Evolutionary conservation across 2,888 invertebrate species (phyloP), one percentile per base, ranked within the genome.

Genomic region (Geophilus truncorum): DNA sequence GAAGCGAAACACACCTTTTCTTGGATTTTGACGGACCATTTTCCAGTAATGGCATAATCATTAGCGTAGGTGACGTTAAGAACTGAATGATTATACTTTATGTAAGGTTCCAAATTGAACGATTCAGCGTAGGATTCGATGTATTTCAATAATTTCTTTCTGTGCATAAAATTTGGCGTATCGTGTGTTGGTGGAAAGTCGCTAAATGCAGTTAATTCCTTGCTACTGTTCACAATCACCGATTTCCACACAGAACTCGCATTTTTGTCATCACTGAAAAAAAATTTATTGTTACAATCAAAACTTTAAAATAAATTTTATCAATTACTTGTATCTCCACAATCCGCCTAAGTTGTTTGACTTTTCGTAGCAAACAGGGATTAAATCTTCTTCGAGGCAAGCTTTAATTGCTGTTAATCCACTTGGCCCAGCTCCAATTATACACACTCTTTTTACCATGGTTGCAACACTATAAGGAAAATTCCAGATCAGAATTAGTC

Each of bases 121-220:
- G 84, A 83, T 0, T 84, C 83, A 0, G 86, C 86, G 82, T 87
- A 87, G 82, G 85, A 77, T 28, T 83, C 82, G 77, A 87, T 85
- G 83, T 88, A 88, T 80, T 85, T 83, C 23, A 86, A 80, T 23
- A 86, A 86, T 81, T 85, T 84, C 57, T 80, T 81, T 82, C 89
- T 87, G 80, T 87, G 87, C 85, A 89, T 86, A 83, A 86, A 89
- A 81, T 86, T 87, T 28, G 88, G 86, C 81, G 85, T 86, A 18
- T 87, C 83, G 30, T 84, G 86, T 0, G 88, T 88, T 83, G 88
- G 77, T 9, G 82, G 82, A 30, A 82, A 89, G 84, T 89, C 86
- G 79, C 86, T 86, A 83, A 85, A 87, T 7, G 87, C 85, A 12
- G 84, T 85, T 83, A 87, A 85, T 82, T 86, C 87, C 83, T 88